Evolutionary conservation across 1,140 invertebrate genomes (phyloP), one percentile per base, ranked within the genome.

Genomic region (Leptopilina boulardi): DNA sequence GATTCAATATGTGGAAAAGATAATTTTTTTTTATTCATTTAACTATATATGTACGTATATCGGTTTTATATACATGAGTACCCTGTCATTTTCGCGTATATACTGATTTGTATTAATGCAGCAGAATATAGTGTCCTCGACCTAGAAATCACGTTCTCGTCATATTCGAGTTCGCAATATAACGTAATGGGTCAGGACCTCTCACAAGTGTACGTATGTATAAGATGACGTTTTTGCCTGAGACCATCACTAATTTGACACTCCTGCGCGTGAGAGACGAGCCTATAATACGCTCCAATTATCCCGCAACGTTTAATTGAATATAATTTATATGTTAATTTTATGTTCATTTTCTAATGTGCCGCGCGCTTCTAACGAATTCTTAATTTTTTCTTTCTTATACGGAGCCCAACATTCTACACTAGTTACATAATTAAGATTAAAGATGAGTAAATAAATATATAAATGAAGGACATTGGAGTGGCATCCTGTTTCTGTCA

Each of bases 41-140:
- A 30, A 15, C 26, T 30, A 15, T 44, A 47, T 54, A 70, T 30
- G n/a, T n/a, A n/a, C n/a, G n/a, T n/a, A n/a, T 38, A 38, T 38
- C 56, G 76, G 66, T 75, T n/a, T n/a, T n/a, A 71, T 5, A 30
- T 38, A 6, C 9, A 38, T 66, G 34, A 19, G 76, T 47, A 26
- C 74, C 73, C 38, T 54, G 56, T 82, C 75, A 75, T 82, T 82
- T 82, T 81, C 19, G 18, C 70, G 75, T 77, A 59, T 13, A n/a
- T 54, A 6, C 6, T 21, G 42, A 34, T 51, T 38, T 21, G 26
- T 73, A 74, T 34, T 44, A 66, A 77, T 44, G 26, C 72, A 80
- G 76, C 30, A 34, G 30, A 34, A 80, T 56, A 54, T 80, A 72
- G 73, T 75, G 79, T 78, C 79, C 76, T 78, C 79, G 79, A 76